Evolutionary conservation across 2,113 vertebrate genomes (phyloP).

Genomic region (Sinocyclocheilus rhinocerous): DNA sequence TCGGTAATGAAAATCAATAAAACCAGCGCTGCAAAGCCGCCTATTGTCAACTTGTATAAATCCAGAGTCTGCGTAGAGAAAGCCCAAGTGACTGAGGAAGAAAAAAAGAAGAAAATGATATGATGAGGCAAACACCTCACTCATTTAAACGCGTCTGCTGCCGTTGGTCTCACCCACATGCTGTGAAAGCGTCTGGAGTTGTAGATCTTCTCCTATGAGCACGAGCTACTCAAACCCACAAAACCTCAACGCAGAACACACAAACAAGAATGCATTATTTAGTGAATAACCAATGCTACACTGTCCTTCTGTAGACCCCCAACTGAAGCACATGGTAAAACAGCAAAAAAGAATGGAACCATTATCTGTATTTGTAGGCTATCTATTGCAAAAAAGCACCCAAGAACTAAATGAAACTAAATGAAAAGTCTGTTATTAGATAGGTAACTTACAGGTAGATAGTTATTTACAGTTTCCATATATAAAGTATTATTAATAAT

Average conservation of each 20-base stretch:
- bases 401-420: not conserved
- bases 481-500: not conserved
- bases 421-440: not conserved
- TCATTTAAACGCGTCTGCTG: constrained; percentile 4
- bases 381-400: not conserved
- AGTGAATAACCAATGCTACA: not conserved
- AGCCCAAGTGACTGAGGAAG: not conserved
- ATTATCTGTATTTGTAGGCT: not conserved
- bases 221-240: not conserved
- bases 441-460: not conserved
- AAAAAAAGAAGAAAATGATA: not conserved
- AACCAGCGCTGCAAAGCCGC: constrained; percentile 57
- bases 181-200: constrained; percentile 8
- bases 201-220: not conserved
- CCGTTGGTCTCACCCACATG: constrained; percentile 17
- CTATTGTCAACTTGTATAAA: constrained; percentile 67
- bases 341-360: not conserved
- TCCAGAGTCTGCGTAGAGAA: constrained; percentile 25
- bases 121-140: not conserved
- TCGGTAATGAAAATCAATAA: constrained; percentile 69
- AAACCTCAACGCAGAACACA: not conserved
- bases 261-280: not conserved
- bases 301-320: not conserved
- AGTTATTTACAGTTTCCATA: not conserved
- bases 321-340: not conserved